phyloP scores from a whole-genome alignment of 2,797 vertebrate species.

The Melanotaenia boesemani region DNA sequence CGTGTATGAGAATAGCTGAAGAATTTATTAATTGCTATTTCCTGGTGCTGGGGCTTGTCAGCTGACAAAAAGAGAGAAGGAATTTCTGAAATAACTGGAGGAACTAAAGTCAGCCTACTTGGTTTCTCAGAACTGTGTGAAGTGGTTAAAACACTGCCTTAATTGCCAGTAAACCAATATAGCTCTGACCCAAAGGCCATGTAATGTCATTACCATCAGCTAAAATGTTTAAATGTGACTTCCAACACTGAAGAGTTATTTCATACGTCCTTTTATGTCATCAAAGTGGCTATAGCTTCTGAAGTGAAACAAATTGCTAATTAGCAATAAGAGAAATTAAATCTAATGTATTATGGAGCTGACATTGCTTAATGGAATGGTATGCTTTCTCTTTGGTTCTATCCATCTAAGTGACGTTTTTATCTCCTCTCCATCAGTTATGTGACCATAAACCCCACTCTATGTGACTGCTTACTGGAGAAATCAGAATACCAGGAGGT shows the following conservation, averaged over 20 bases:
- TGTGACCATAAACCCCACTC: slow-evolving; percentile 87
- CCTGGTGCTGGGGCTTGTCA: background rate
- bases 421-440: slow-evolving; percentile 79
- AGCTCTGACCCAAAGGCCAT: slow-evolving; percentile 12
- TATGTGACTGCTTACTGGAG: slow-evolving; percentile 95
- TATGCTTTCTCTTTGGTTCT: slow-evolving; percentile 6
- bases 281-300: slow-evolving; percentile 1
- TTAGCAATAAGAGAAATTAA: slow-evolving; percentile 13
- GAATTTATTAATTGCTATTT: background rate
- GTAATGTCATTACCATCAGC: slow-evolving; percentile 36
- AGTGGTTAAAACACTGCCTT: slow-evolving; percentile 6
- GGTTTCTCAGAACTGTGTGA: background rate
- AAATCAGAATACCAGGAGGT: slow-evolving; percentile 91
- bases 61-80: background rate
- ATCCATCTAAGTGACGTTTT: background rate
- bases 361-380: slow-evolving; percentile 6
- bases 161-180: background rate
- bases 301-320: slow-evolving; percentile 22
- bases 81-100: background rate
- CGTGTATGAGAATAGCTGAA: too few species aligned
- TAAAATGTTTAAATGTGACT: slow-evolving; percentile 56
- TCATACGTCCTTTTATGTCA: slow-evolving; percentile 27
- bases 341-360: slow-evolving; percentile 16
- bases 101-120: background rate
- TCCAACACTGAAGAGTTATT: slow-evolving; percentile 3